phyloP scores from a whole-genome alignment of 1,140 invertebrate species.

The Chionoecetes opilio region DNA sequence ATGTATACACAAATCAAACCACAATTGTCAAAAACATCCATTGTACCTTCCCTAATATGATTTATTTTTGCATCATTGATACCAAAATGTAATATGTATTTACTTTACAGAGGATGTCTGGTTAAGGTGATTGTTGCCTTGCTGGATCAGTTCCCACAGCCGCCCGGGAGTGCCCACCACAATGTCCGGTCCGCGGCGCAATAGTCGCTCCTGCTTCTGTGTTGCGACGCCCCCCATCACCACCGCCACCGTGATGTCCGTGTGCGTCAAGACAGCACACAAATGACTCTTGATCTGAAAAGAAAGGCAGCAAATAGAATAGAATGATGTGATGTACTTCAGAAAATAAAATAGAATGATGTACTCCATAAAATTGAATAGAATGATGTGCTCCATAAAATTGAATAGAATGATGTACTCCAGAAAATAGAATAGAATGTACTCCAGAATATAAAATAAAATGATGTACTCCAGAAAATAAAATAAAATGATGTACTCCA shows the following conservation, averaged over 20 bases:
- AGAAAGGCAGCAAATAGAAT: neutral
- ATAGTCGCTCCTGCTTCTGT: conserved; percentile 95
- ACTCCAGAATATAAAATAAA: too few relatives aligned
- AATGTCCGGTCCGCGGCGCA: conserved; percentile 92
- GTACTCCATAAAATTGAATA: too few relatives aligned
- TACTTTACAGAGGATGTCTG: conserved; percentile 84
- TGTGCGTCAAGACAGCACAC: conserved; percentile 66
- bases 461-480: too few relatives aligned
- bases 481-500: too few relatives aligned
- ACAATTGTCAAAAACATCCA: too few relatives aligned
- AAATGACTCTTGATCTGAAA: conserved; percentile 72
- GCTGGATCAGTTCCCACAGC: conserved; percentile 95
- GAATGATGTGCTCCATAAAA: too few relatives aligned
- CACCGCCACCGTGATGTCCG: conserved; percentile 67
- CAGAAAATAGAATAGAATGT: too few relatives aligned
- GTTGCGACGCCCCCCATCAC: conserved; percentile 95
- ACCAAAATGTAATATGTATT: too few relatives aligned
- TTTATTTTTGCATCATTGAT: too few relatives aligned
- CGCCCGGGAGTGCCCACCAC: conserved; percentile 98
- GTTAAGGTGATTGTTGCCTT: conserved; percentile 90
- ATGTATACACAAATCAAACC: too few relatives aligned
- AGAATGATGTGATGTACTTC: neutral
- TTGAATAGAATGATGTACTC: too few relatives aligned
- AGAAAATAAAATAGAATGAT: neutral
- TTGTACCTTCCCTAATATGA: too few relatives aligned